Evolutionary conservation across 37 sponge, comb jelly and placozoan species (phyloP).

Genomic region (Lycopodina hypogea): DNA sequence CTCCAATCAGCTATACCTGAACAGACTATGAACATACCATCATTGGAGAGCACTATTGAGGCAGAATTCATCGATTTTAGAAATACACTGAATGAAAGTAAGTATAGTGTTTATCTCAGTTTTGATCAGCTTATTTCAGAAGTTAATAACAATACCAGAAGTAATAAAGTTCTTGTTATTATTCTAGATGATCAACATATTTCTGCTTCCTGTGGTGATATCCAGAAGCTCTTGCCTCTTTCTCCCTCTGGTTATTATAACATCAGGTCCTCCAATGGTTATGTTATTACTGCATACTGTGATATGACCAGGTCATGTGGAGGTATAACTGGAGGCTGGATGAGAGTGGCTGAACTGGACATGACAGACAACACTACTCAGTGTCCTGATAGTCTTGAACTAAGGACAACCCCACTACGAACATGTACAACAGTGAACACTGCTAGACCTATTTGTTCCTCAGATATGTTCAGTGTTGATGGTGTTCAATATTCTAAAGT

Average conservation of each 20-base stretch:
- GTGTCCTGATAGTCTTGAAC: neutral
- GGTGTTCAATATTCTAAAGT: conserved; percentile 22
- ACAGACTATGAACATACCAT: no score
- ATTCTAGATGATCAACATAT: no score
- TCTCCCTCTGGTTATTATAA: neutral
- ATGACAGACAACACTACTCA: neutral
- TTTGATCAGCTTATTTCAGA: no score
- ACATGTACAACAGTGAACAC: neutral
- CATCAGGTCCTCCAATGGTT: neutral
- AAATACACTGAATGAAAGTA: no score
- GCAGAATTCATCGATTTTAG: no score
- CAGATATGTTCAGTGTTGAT: neutral
- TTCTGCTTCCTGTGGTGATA: no score
- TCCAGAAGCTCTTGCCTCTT: neutral
- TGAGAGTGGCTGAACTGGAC: conserved; percentile 2
- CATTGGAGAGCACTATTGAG: no score
- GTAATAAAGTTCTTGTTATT: no score
- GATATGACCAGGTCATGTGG: neutral
- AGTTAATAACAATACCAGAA: no score
- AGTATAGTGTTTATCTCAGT: no score
- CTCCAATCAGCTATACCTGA: no score
- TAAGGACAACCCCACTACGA: neutral
- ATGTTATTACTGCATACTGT: neutral
- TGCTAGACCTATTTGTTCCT: conserved; percentile 4
- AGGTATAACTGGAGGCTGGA: neutral